phyloP scores from a whole-genome alignment of 2,888 invertebrate genomes.

The Eulithis testata region DNA sequence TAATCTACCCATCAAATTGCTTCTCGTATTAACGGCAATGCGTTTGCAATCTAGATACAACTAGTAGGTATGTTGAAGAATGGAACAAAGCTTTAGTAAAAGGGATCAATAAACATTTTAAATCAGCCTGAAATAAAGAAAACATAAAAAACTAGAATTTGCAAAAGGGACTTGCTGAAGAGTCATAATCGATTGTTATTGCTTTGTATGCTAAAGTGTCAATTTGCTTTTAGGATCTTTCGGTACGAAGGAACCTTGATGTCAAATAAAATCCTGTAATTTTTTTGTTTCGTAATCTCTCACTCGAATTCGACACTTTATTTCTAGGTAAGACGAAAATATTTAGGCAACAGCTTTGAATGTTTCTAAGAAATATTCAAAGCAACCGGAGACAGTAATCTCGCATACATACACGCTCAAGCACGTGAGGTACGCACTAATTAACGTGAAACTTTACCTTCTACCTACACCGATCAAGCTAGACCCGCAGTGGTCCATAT shows the following conservation, averaged over 20 bases:
- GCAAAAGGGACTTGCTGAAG: no score
- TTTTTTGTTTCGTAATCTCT: slow-evolving; percentile 10
- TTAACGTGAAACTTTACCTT: slow-evolving; percentile 81
- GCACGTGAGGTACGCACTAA: slow-evolving; percentile 81
- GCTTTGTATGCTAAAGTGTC: neutral
- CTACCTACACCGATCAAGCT: slow-evolving; percentile 63
- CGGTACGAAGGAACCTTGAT: neutral
- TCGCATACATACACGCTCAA: slow-evolving; percentile 69
- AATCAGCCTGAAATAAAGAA: no score
- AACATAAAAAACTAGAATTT: no score
- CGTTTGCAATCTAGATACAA: slow-evolving; percentile 47
- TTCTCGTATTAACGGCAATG: slow-evolving; percentile 58
- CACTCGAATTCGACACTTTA: slow-evolving; percentile 3
- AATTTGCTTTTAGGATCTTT: no score
- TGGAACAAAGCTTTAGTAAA: slow-evolving; percentile 19
- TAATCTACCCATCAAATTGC: slow-evolving; percentile 79
- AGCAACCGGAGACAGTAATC: slow-evolving; percentile 57
- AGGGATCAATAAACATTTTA: neutral
- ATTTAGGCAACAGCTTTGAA: slow-evolving; percentile 10
- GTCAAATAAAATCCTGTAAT: slow-evolving; percentile 7
- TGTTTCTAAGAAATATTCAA: slow-evolving; percentile 50
- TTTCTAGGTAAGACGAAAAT: neutral
- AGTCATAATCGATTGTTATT: no score
- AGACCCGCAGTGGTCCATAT: slow-evolving; percentile 64
- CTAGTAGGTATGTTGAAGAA: slow-evolving; percentile 25